Base-by-base conservation (phyloP, 2,888 invertebrate species). In the Ypsolopha scabrella region DNA sequence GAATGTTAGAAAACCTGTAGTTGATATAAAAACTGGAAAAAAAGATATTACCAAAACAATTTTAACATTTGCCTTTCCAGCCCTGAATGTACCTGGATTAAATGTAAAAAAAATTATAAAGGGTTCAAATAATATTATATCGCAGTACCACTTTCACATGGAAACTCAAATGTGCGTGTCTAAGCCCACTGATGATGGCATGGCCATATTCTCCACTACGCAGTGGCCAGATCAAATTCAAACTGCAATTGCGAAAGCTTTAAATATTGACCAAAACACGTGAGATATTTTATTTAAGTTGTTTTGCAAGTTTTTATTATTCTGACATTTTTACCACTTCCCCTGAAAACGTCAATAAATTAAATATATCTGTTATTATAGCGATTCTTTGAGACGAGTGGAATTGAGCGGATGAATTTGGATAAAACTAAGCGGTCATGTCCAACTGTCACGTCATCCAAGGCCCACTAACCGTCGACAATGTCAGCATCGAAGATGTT, bases 101-200 rank as follows among this genome's bases (percentile, higher is more conserved):
- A 71, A 88, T 53, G 60, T 81, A 1, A 69, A 64, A 9, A 80
- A 87, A 54, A 57, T 66, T 7, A 79, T 87, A n/a, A 68, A 62
- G 56, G 92, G 92, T 0, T 75, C 64, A 1, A 80, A 87, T 50
- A 72, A 83, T 43, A 70, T 87, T 53, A 88, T 88, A 34, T 67
- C 81, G 9, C 94, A 94, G 63, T 92, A 91, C 63, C 93, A 93
- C 67, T 92, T 89, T 59, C 87, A 89, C 9, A 92, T 93, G 90
- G 94, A 94, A 69, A 89, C 90, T 0, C 88, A 92, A 50, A 82
- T 81, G 1, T 89, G 90, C 60, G 78, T 90, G 0, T 88, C 89
- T 11, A 68, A 88, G n/a, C 93, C 93, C 0, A 80, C 77, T 6
- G 94, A 94, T 64, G 91, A 92, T 64, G 91, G 91, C 1, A 68